A percentile compares a stretch with the other conserved stretches of the same genome.
phyloP scores from a whole-genome alignment of 1,140 invertebrate genomes.

The Hycleus phaleratus region DNA sequence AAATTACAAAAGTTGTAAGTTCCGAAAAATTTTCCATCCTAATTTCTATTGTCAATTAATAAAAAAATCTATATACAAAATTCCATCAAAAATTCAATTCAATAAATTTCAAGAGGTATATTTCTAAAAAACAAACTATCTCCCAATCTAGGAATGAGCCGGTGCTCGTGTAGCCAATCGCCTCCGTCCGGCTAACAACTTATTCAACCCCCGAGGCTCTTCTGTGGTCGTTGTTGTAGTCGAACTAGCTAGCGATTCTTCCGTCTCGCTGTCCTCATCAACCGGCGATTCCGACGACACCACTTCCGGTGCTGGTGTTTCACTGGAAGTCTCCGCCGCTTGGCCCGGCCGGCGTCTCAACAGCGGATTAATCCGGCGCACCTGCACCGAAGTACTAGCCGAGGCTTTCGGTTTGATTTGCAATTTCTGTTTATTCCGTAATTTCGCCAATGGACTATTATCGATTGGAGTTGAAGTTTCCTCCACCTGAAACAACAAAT shows the following conservation, averaged over 20 bases:
- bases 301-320: conserved; percentile 22
- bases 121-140: not conserved
- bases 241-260: conserved; percentile 39
- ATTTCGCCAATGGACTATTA: conserved; percentile 24
- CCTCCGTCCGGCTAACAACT: conserved; percentile 51
- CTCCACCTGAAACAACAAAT: conserved; percentile 11
- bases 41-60: conserved; percentile 1
- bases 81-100: too few species aligned
- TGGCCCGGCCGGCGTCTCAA: conserved; percentile 30
- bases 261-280: conserved; percentile 42
- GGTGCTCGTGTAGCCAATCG: conserved; percentile 50
- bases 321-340: conserved; percentile 29
- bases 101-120: too few species aligned
- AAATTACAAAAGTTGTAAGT: not conserved
- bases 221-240: conserved; percentile 43
- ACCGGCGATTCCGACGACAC: conserved; percentile 23
- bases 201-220: conserved; percentile 49
- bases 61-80: too few species aligned
- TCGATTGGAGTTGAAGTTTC: conserved; percentile 28
- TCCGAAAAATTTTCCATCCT: conserved; percentile 1
- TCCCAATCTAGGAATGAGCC: conserved; percentile 31
- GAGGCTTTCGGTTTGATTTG: conserved; percentile 27
- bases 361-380: conserved; percentile 33
- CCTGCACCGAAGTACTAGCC: conserved; percentile 36
- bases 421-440: conserved; percentile 27